Base-by-base conservation (phyloP, 2,888 invertebrate genomes). In the Tachina lurida region DNA sequence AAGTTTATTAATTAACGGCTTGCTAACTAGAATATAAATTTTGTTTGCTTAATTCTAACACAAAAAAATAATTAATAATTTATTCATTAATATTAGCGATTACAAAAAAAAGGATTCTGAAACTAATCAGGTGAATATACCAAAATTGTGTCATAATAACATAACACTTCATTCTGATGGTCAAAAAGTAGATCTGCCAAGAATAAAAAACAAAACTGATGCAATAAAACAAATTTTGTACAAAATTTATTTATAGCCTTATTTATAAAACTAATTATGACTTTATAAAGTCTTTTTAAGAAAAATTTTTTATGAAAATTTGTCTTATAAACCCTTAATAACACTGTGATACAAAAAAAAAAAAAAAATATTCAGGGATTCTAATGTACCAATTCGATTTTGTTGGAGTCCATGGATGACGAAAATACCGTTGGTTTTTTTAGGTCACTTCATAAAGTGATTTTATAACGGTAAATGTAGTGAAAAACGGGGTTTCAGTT, bases 121-220 rank as follows among this genome's bases (percentile, higher is more conserved):
- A 22, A 22, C 12, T 56, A 39, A 60, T 60, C 39, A 60, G 60
- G 39, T 39, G 39, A 60, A 60, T 39, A 39, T 39, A 60, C 31
- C 60, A 60, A 60, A 60, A 3, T 22, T 39, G 10, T 60, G n/a
- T 60, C 19, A 54, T 12, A n/a, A 15, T 15, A n/a, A n/a, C n/a
- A n/a, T 0, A 8, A 52, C 22, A 13, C 56, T 31, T 7, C 56
- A 31, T 31, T 31, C 31, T 7, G 31, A 31, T 58, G 56, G 8
- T 58, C 13, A 31, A 8, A 31, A 10, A 31, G 8, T 31, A 10
- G 10, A 19, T 19, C 19, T 54, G 12, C 22, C 22, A 13, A 22
- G 22, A 56, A 13, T 9, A 22, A 56, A 56, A 22, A 56, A 56
- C 12, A 31, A 58, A 58, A 22, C 19, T 19, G 10, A 54, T 54